A percentile compares a stretch with the other conserved stretches of the same genome.
Conservation (phyloP, 2,888 invertebrate genomes). For the Sinopyrophorus schimmeli region DNA sequence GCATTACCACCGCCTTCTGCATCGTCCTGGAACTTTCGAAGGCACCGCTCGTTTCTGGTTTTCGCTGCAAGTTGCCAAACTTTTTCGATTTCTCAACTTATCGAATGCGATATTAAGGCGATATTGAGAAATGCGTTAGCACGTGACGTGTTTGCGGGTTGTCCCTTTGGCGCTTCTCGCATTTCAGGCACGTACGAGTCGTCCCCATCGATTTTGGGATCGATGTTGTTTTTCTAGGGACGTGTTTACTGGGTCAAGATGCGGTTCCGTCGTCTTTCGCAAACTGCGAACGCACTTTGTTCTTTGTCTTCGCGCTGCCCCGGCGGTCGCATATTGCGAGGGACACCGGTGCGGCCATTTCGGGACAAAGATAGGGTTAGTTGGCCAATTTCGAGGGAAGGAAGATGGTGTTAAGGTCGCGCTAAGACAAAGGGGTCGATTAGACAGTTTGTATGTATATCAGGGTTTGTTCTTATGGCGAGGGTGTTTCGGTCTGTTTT, state of each 20-base stretch:
- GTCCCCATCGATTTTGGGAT: slow-evolving; percentile 39
- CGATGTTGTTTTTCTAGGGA: slow-evolving; percentile 36
- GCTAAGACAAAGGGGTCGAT: slow-evolving; percentile 51
- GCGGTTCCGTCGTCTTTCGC: slow-evolving; percentile 14
- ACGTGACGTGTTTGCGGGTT: slow-evolving; percentile 40
- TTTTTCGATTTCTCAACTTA: slow-evolving; percentile 47
- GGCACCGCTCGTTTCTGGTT: slow-evolving; percentile 19
- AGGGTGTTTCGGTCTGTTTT: slow-evolving; percentile 43
- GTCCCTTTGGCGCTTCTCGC: slow-evolving; percentile 25
- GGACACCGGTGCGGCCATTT: too few relatives aligned
- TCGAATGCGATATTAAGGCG: slow-evolving; percentile 44
- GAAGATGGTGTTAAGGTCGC: slow-evolving; percentile 36
- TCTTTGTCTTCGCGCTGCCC: slow-evolving; percentile 3
- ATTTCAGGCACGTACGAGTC: slow-evolving; percentile 39
- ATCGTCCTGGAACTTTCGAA: too few relatives aligned
- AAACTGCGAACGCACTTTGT: slow-evolving; percentile 8
- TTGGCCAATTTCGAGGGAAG: slow-evolving; percentile 39
- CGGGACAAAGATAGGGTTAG: too few relatives aligned
- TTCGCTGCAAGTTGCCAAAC: slow-evolving; percentile 18
- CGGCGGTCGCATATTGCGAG: slow-evolving; percentile 39
- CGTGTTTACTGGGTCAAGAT: slow-evolving; percentile 31
- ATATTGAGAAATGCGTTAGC: slow-evolving; percentile 45
- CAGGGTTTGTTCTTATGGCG: slow-evolving; percentile 40
- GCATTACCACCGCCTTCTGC: slow-evolving; percentile 42
- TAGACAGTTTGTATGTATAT: slow-evolving; percentile 54